These are phyloP conservation scores for Halocaridina rubra DNA, from an alignment of 2,888 invertebrate species.

Conservation along the genomic window DNA sequence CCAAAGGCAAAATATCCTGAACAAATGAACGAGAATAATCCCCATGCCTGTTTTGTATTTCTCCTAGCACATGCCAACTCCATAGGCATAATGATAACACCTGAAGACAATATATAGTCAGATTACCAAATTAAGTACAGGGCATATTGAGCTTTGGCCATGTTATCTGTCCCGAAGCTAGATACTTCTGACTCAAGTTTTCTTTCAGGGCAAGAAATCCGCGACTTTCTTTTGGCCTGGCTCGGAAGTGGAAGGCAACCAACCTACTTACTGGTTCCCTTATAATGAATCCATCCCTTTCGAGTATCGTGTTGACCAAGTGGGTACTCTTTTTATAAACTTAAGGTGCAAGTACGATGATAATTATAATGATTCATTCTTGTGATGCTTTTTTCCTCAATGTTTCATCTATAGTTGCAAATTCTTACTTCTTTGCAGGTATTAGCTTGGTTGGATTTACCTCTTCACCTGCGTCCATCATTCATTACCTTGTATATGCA, in stretches of 20 bases:
- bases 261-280: slow-evolving; percentile 45
- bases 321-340: neutral
- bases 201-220: slow-evolving; percentile 42
- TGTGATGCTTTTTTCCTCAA: neutral
- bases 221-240: slow-evolving; percentile 61
- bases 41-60: neutral
- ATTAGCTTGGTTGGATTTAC: slow-evolving; percentile 65
- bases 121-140: neutral
- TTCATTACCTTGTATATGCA: slow-evolving; percentile 67
- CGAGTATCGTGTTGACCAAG: slow-evolving; percentile 43
- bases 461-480: slow-evolving; percentile 64
- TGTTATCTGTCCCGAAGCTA: too few relatives aligned
- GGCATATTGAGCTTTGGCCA: too few relatives aligned
- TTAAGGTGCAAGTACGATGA: too few relatives aligned
- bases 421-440: slow-evolving; percentile 61
- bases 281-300: slow-evolving; percentile 63
- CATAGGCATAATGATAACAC: neutral
- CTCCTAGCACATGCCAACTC: neutral
- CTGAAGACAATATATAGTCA: neutral
- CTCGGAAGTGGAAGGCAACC: slow-evolving; percentile 42
- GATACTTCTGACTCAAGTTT: too few relatives aligned
- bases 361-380: neutral
- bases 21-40: neutral
- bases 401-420: too few relatives aligned
- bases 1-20: too few relatives aligned